Evolutionary conservation across 2,113 vertebrate species (phyloP).

Genomic region (Phaethon lepturus): DNA sequence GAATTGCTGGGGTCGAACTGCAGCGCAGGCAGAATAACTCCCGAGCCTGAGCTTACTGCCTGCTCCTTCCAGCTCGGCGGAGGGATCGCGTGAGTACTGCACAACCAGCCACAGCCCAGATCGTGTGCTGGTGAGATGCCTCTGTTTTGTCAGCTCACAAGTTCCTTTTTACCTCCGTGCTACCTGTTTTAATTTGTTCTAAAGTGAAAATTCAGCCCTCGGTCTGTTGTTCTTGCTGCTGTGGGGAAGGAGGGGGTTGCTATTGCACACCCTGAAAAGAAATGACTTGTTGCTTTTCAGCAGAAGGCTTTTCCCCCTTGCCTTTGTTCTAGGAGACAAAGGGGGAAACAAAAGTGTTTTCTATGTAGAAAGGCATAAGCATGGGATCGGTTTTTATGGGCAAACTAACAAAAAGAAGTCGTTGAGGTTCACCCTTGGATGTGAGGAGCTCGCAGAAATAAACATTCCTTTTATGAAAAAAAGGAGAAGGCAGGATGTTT

Average conservation of each 20-base stretch:
- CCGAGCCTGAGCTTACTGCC: conserved; percentile 26
- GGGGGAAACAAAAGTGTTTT: conserved; percentile 79
- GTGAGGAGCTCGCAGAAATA: conserved; percentile 60
- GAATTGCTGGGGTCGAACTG: conserved; percentile 61
- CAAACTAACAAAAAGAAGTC: conserved; percentile 70
- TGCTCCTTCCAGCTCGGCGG: neutral
- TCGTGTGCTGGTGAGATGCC: neutral
- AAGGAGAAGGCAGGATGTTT: conserved; percentile 50
- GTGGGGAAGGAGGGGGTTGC: conserved; percentile 32
- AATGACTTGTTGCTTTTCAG: conserved; percentile 81
- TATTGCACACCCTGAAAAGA: conserved; percentile 72
- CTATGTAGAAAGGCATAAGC: conserved; percentile 70
- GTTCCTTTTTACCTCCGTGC: conserved; percentile 9
- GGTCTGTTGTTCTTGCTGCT: conserved; percentile 19
- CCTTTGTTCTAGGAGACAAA: conserved; percentile 83
- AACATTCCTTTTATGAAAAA: conserved; percentile 78
- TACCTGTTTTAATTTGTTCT: neutral
- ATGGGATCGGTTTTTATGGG: conserved; percentile 71
- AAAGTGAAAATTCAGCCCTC: conserved; percentile 20
- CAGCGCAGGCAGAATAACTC: conserved; percentile 35
- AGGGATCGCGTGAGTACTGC: conserved; percentile 35
- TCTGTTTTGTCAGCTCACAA: neutral
- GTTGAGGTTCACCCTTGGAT: conserved; percentile 69
- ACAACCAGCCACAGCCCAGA: neutral
- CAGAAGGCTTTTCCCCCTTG: conserved; percentile 70